phyloP scores from a whole-genome alignment of 1,140 invertebrate genomes.

The Meloidogyne chitwoodi region DNA sequence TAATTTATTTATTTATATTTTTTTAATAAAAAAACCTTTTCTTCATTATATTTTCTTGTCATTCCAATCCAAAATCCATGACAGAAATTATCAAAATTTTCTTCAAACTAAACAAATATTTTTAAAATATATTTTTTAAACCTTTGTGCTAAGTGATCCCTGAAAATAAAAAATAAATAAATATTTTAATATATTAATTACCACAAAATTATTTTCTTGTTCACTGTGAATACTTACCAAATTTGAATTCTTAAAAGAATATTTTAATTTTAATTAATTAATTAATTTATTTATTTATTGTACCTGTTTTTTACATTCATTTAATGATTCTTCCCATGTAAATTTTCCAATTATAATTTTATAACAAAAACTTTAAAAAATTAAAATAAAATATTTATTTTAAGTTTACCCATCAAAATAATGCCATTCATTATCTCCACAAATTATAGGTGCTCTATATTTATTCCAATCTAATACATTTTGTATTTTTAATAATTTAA shows the following conservation, averaged over 20 bases:
- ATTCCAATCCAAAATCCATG: neutral
- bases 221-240: neutral
- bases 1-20: neutral
- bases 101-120: neutral
- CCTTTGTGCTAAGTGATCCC: neutral
- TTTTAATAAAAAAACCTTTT: neutral
- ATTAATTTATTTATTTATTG: neutral
- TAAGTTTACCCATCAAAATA: neutral
- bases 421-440: neutral
- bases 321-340: neutral
- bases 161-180: neutral
- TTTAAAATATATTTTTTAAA: neutral
- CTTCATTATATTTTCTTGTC: neutral
- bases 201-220: neutral
- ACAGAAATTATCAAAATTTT: neutral
- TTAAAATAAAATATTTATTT: neutral
- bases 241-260: neutral
- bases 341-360: neutral
- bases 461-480: neutral
- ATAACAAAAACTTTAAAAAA: slow-evolving; percentile 1
- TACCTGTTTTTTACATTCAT: slow-evolving; percentile 2
- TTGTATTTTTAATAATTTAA: neutral
- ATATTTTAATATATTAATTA: neutral
- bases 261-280: neutral
- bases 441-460: neutral